Conservation (phyloP, 2,797 vertebrate species). For the Poliocrania exsul region DNA sequence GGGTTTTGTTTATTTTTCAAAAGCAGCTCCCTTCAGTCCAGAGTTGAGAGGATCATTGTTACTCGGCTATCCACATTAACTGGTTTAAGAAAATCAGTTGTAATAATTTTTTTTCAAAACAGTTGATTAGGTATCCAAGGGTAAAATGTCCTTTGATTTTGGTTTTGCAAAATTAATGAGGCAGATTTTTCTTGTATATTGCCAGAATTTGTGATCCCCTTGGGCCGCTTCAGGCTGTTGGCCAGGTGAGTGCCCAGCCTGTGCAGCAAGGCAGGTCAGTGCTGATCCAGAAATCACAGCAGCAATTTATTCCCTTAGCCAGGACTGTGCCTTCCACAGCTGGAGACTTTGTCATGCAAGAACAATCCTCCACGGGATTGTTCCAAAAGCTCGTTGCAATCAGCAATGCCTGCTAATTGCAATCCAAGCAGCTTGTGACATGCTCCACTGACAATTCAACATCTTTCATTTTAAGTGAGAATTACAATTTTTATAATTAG, state of each 20-base stretch:
- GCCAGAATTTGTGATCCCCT: background rate
- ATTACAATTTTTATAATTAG: background rate
- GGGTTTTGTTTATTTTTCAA: background rate
- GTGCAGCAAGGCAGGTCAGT: background rate
- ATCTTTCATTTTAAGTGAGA: background rate
- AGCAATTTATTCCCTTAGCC: background rate
- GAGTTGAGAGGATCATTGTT: fast-evolving
- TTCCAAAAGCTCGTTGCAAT: background rate
- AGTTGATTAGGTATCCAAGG: background rate
- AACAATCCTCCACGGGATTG: background rate
- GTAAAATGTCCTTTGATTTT: background rate
- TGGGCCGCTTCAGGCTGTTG: background rate
- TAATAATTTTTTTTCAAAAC: background rate
- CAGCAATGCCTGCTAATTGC: background rate
- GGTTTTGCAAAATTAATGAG: background rate
- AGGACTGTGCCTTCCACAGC: background rate
- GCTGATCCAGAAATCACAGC: background rate
- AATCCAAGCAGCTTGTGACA: background rate
- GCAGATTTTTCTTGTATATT: background rate
- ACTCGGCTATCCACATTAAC: background rate
- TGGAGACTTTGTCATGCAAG: background rate
- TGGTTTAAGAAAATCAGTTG: background rate
- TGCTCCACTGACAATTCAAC: background rate
- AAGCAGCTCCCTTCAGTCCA: background rate
- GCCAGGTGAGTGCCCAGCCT: background rate